Evolutionary conservation across 2,888 invertebrate species (phyloP).

Genomic region (Cryptus armator): DNA sequence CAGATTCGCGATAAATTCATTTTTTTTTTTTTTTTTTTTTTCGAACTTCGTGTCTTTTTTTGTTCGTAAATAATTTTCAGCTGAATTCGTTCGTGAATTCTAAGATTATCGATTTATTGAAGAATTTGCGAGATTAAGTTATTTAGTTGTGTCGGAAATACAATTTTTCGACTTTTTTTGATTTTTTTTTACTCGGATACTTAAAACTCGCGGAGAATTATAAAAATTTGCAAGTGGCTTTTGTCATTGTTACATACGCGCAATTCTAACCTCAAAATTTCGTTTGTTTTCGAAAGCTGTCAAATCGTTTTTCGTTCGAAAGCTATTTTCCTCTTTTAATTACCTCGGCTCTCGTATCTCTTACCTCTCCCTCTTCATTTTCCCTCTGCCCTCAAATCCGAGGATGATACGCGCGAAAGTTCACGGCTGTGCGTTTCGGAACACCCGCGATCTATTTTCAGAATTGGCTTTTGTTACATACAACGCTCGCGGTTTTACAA

Average conservation of each 20-base stretch:
- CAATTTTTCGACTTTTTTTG: background rate
- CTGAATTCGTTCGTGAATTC: too few relatives aligned
- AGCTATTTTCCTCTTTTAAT: constrained; percentile 62
- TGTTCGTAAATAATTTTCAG: too few relatives aligned
- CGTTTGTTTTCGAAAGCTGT: constrained; percentile 51
- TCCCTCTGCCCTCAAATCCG: constrained; percentile 15
- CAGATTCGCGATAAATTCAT: background rate
- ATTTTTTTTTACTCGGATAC: background rate
- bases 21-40: background rate
- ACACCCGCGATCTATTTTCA: constrained; percentile 51
- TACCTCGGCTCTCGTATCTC: constrained; percentile 27
- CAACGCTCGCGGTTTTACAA: background rate
- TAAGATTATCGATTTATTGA: too few relatives aligned
- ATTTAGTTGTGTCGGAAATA: too few relatives aligned
- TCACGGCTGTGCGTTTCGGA: constrained; percentile 59
- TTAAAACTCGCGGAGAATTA: too few relatives aligned
- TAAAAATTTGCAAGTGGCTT: too few relatives aligned
- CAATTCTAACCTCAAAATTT: constrained; percentile 24
- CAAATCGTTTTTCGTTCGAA: constrained; percentile 59
- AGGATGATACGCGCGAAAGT: constrained; percentile 31
- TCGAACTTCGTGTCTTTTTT: too few relatives aligned
- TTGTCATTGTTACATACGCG: too few relatives aligned
- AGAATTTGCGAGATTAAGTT: background rate
- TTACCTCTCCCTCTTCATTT: constrained; percentile 26
- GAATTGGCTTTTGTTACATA: constrained; percentile 50